Evolutionary conservation across 2,888 invertebrate genomes (phyloP), one percentile per base, ranked within the genome.

Genomic region (Torymus auratus): DNA sequence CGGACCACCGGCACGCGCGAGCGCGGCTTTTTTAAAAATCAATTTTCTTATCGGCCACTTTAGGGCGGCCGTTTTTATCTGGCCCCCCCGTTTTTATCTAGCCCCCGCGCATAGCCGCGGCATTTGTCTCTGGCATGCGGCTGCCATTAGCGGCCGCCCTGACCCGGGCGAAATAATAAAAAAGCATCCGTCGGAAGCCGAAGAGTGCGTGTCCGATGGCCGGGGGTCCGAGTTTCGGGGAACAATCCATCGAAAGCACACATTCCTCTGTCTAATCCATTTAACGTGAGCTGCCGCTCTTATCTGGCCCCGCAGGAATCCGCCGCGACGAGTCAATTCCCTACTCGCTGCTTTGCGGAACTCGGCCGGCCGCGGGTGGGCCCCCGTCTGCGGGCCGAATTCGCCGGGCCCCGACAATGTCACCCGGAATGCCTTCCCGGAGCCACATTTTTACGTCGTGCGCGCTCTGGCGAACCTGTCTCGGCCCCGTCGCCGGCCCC

Each of bases 201-300:
- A 17, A 52, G 61, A 61, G 53, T n/a, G 60, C 61, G 60, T 72
- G 71, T 61, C 61, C 60, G 71, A 58, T 15, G 56, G 60, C 13
- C 14, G 14, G 14, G n/a, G 56, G 12, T 7, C 20, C n/a, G n/a
- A n/a, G 15, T 69, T 71, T 71, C 71, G 71, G 15, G 52, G 71
- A 73, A 64, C 17, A 87, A 89, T 88, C 87, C 89, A 88, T 88
- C 89, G 86, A 86, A 85, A 82, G 84, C 84, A 83, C 86, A 86
- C 89, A 90, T 90, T 89, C 90, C 86, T 86, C 87, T 90, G 90
- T 90, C 90, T 90, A 90, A 90, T 90, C 88, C 89, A 88, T 89
- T 90, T 90, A 90, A 88, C 87, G 87, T 89, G 87, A 87, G 88
- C n/a, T n/a, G 86, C 84, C 84, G 85, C 82, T 83, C 73, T 67